These are phyloP conservation scores for Hydra vulgaris DNA, from an alignment of 30 jellyfish, hydroid and myxozoan species.

Conservation along the genomic window DNA sequence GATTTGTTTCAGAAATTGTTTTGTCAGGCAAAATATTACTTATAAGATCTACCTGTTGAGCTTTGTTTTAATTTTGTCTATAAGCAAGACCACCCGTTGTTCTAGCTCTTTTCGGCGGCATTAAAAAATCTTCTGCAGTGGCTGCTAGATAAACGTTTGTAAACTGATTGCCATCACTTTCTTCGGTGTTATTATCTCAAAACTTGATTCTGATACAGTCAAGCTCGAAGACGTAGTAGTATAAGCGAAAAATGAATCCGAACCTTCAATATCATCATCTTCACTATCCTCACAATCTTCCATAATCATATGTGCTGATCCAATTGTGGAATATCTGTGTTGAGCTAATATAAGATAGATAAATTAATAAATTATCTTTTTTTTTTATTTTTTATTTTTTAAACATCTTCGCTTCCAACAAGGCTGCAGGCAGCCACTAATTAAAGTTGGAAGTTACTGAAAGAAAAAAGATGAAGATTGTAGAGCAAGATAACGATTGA, in stretches of 20 bases:
- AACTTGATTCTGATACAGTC: not conserved
- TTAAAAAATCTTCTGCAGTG: not conserved
- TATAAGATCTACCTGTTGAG: too few species aligned
- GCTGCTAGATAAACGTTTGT: not conserved
- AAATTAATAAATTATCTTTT: too few species aligned
- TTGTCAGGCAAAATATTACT: too few species aligned
- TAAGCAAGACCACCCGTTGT: conserved; percentile 15
- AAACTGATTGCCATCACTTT: not conserved
- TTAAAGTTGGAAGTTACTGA: too few species aligned
- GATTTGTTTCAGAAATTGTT: too few species aligned
- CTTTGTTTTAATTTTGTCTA: too few species aligned
- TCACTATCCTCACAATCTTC: conserved; percentile 8
- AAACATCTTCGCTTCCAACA: too few species aligned
- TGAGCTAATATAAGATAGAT: conserved; percentile 3
- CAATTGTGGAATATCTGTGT: not conserved
- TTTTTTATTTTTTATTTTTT: too few species aligned
- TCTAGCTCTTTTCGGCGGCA: conserved; percentile 9
- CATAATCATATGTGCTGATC: conserved; percentile 5
- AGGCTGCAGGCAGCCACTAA: too few species aligned
- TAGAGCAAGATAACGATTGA: too few species aligned
- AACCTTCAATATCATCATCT: conserved; percentile 3
- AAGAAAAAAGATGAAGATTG: too few species aligned
- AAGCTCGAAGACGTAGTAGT: conserved; percentile 2
- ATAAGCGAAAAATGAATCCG: conserved; percentile 2
- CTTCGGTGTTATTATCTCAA: not conserved